Conservation (phyloP, 2,888 invertebrate genomes). For the Trissoscelio sp. region DNA sequence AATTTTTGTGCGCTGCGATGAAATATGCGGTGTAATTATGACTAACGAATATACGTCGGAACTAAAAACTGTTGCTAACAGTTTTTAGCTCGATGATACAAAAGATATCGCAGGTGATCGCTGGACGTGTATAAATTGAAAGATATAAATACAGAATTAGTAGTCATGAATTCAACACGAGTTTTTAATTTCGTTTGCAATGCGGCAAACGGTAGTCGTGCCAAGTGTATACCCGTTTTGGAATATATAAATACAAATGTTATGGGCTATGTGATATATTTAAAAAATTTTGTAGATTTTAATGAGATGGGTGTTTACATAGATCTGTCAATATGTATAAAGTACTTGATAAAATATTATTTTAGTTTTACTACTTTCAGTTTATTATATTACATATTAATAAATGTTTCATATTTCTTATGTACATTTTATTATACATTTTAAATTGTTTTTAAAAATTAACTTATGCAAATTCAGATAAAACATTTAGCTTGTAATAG, state of each 20-base stretch:
- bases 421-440: no score
- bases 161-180: constrained; percentile 42
- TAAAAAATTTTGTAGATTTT: neutral
- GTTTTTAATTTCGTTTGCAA: constrained; percentile 24
- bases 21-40: constrained; percentile 41
- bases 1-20: constrained; percentile 53
- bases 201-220: constrained; percentile 9
- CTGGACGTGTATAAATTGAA: constrained; percentile 1
- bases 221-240: constrained; percentile 18
- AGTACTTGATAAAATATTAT: no score
- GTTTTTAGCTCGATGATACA: constrained; percentile 19
- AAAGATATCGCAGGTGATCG: constrained; percentile 26
- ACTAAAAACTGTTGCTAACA: constrained; percentile 38
- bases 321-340: neutral
- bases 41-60: constrained; percentile 39
- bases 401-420: no score
- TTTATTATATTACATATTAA: no score
- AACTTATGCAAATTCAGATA: no score
- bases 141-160: constrained; percentile 39
- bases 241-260: constrained; percentile 27
- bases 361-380: no score
- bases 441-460: neutral
- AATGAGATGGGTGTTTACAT: neutral
- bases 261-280: neutral
- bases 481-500: no score